phyloP scores from a whole-genome alignment of 2,113 vertebrate genomes.

The Sceloporus tristichus region DNA sequence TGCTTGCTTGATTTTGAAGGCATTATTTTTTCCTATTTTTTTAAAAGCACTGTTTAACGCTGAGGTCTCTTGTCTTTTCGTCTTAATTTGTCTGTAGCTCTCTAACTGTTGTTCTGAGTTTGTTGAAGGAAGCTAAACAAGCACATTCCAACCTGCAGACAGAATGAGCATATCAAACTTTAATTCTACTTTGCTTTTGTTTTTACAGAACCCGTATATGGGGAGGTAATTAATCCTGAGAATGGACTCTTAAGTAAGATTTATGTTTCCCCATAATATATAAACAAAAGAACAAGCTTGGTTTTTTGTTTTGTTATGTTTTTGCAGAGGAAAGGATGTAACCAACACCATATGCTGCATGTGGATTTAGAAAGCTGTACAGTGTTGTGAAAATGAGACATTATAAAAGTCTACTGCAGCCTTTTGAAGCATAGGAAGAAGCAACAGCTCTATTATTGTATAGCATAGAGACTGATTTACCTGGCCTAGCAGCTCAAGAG shows the following conservation, averaged over 20 bases:
- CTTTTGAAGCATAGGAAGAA: not conserved
- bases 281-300: conserved; percentile 4
- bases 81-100: conserved; percentile 18
- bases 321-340: not conserved
- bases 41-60: not conserved
- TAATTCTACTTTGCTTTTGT: conserved; percentile 28
- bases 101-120: conserved; percentile 29
- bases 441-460: not conserved
- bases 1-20: rapidly evolving
- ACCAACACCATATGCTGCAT: conserved; percentile 18
- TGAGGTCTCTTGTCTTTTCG: not conserved
- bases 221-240: conserved; percentile 31
- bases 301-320: not conserved
- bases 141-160: conserved; percentile 12
- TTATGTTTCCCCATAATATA: conserved; percentile 47
- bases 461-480: not conserved
- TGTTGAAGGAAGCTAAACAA: conserved; percentile 30
- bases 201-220: not conserved
- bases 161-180: conserved; percentile 30
- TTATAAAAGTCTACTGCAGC: conserved; percentile 11
- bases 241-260: conserved; percentile 53
- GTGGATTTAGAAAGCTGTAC: conserved; percentile 21
- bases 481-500: not conserved
- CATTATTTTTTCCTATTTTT: not conserved
- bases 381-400: conserved; percentile 9